phyloP scores from a whole-genome alignment of 2,113 vertebrate genomes.

The Dermatemys mawii region DNA sequence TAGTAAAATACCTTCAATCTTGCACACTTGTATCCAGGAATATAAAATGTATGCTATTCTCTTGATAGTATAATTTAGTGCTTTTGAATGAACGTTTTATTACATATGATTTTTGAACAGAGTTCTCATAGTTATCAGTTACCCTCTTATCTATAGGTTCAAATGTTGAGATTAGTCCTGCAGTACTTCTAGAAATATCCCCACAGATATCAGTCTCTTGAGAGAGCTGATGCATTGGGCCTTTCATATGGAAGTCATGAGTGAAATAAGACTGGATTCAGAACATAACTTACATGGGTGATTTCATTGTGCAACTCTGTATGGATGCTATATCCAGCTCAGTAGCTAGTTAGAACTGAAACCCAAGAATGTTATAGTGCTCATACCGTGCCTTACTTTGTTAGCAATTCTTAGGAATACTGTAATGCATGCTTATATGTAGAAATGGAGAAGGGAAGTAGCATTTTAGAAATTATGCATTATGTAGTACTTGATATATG shows the following conservation, averaged over 20 bases:
- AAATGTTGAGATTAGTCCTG: background rate
- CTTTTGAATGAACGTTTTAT: background rate
- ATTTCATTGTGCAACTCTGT: background rate
- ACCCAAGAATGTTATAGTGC: background rate
- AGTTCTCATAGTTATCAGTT: background rate
- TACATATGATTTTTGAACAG: no score
- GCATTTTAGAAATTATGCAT: background rate
- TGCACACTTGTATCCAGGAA: background rate
- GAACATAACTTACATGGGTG: background rate
- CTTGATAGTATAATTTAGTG: background rate
- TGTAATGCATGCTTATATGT: background rate
- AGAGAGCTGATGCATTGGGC: background rate
- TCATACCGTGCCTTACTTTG: background rate
- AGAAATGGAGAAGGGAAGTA: background rate
- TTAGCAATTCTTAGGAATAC: background rate
- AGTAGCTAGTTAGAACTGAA: background rate
- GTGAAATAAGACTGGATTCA: background rate
- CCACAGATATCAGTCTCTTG: background rate
- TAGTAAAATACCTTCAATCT: background rate
- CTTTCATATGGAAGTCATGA: background rate
- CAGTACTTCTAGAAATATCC: background rate
- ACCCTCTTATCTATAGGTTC: background rate
- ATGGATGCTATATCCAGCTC: background rate
- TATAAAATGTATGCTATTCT: background rate
- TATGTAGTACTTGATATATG: conserved; percentile 19